Conservation (phyloP, 2,113 vertebrate species). For the Bagarius yarrelli region DNA sequence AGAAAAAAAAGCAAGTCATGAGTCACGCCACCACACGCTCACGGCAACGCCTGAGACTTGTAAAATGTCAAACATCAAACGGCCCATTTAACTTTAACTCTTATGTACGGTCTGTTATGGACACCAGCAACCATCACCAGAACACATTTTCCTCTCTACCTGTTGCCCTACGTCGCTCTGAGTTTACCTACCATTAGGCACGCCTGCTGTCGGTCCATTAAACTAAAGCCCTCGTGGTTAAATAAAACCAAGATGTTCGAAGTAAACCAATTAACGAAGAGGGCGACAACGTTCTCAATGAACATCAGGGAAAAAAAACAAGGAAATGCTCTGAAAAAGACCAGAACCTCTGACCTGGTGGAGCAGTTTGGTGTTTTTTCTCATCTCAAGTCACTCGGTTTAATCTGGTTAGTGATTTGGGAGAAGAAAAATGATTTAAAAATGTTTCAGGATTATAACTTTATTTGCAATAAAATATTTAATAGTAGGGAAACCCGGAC, state of each 20-base stretch:
- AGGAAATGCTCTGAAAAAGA: neutral
- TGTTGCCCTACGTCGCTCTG: slow-evolving; percentile 30
- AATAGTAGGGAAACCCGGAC: neutral
- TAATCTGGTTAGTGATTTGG: neutral
- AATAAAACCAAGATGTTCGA: slow-evolving; percentile 82
- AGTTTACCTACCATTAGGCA: slow-evolving; percentile 82
- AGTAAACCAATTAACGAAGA: slow-evolving; percentile 89
- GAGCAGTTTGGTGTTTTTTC: neutral
- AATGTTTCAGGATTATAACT: neutral
- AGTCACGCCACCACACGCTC: neutral
- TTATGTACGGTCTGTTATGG: slow-evolving; percentile 55
- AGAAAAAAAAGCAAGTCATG: neutral
- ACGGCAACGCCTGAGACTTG: slow-evolving; percentile 55
- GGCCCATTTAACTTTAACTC: slow-evolving; percentile 80
- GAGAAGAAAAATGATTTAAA: neutral
- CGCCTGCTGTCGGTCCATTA: slow-evolving; percentile 85
- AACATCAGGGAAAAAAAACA: slow-evolving; percentile 45
- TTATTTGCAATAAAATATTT: neutral
- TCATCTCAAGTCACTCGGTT: neutral
- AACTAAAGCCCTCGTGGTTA: slow-evolving; percentile 84
- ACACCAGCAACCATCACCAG: slow-evolving; percentile 55
- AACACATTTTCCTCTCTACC: slow-evolving; percentile 35
- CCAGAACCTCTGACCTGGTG: neutral
- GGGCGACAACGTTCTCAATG: slow-evolving; percentile 87
- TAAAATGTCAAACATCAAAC: slow-evolving; percentile 60